Percentiles rank a stretch among this genome's conserved stretches.
These are phyloP conservation scores for Stigmatopora argus DNA, from an alignment of 2,113 vertebrate genomes.

Conservation along the genomic window DNA sequence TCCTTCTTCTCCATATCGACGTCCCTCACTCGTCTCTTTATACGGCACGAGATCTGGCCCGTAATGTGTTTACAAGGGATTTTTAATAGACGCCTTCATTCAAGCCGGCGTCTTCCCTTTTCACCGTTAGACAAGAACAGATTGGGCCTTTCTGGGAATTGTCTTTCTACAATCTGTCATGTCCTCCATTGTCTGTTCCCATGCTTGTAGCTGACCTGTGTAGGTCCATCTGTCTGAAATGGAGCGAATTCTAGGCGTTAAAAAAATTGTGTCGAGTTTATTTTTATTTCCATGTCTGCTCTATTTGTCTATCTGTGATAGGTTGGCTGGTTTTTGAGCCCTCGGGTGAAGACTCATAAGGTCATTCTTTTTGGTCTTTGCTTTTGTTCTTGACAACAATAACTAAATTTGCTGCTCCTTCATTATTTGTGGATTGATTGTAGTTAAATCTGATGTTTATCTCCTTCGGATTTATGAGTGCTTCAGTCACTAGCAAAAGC, in stretches of 20 bases:
- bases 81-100: constrained; percentile 39
- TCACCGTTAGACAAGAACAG: constrained; percentile 32
- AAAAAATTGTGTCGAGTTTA: background rate
- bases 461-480: too few relatives aligned
- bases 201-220: background rate
- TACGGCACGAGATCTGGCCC: constrained; percentile 37
- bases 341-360: too few relatives aligned
- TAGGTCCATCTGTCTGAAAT: background rate
- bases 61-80: constrained; percentile 50
- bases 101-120: constrained; percentile 23
- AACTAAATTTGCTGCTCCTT: too few relatives aligned
- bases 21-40: constrained; percentile 35
- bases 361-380: too few relatives aligned
- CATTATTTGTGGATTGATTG: too few relatives aligned
- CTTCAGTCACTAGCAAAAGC: too few relatives aligned
- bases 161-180: constrained; percentile 18
- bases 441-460: too few relatives aligned
- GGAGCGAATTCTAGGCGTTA: background rate
- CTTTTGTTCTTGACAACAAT: too few relatives aligned
- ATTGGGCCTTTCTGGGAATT: constrained; percentile 26
- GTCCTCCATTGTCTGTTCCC: constrained; percentile 1
- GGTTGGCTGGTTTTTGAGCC: too few relatives aligned
- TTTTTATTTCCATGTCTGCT: too few relatives aligned
- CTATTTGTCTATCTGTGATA: too few relatives aligned
- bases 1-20: constrained; percentile 21